Base-by-base conservation (phyloP, 2,888 invertebrate species). In the Metellina segmentata region DNA sequence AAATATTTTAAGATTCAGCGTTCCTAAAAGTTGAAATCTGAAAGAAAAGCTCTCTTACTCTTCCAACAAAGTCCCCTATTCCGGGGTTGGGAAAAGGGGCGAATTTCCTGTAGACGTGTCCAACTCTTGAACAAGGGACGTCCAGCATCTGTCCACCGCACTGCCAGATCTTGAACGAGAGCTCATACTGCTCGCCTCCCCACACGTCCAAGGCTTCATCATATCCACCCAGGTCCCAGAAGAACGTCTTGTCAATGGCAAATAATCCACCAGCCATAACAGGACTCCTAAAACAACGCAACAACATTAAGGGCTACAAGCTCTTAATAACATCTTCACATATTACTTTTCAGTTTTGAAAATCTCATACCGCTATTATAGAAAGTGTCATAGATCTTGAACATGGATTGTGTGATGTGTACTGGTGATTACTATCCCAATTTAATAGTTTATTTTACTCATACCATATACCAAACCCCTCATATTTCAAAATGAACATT, bases 181-280 rank as follows among this genome's bases (percentile, higher is more conserved):
- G 96, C 94, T 99, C 99, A 94, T 98, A 99, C 95, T 99, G 99
- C 95, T 99, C 99, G 0, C 99, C 99, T 48, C 99, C 99, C 99
- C 99, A 99, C 93, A 99, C 99, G 94, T 98, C 98, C 1, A 98
- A 95, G 0, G 98, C 98, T 88, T 97, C 97, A 94, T 98, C 98
- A 94, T 98, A 98, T 0, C 99, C 99, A 1, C 98, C 99, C 72
- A 99, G 95, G 95, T 98, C 98, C 98, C 98, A 99, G 95, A 99
- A 99, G 96, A 98, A 99, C 93, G 97, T 96, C 0, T 97, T 95
- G 90, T 97, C 97, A 89, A 99, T 99, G n/a, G 99, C 99, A 96
- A 99, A 99, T 93, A 99, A 95, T 0, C 99, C 99, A 16, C 99
- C 99, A 92, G 99, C 99, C 99, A 99, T 99, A 0, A 99, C 97